Evolutionary conservation across 2,888 invertebrate genomes (phyloP), one percentile per base, ranked within the genome.

Genomic region (Cheilosia scutellata): DNA sequence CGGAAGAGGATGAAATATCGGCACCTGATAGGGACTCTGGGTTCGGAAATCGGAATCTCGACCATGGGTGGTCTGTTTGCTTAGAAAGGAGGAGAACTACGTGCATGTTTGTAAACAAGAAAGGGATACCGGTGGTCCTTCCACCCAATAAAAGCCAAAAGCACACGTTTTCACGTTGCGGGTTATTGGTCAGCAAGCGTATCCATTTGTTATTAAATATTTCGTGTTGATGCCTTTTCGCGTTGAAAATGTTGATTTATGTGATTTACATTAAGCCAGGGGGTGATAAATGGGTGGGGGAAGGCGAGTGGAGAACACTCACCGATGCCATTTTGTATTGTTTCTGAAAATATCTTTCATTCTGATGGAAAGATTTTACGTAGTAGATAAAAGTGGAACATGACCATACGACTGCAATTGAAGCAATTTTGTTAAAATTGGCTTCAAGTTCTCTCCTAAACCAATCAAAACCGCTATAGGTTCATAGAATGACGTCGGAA

Each of bases 191-290:
- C 44, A 27, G 33, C 72, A 60, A 66, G 44, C 65, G 63, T 74
- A 62, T 83, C 44, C 77, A 78, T 83, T 78, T 83, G 71, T 70
- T 76, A 65, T 75, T 72, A 37, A 37, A 37, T 37, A 72, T 58
- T 70, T 72, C 58, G 57, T 63, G 65, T 51, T 42, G 57, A 65
- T 74, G 78, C 60, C 62, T 72, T 62, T 66, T 62, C 57, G 60
- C n/a, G 82, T 60, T 42, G 62, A 63, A 68, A 77, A 72, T 74
- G 68, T 74, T 83, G 82, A 83, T 78, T 83, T 77, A 83, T 68
- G 65, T 57, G 49, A 25, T 62, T 68, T 75, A 42, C 51, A 2
- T 72, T 66, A 51, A 11, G n/a, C 29, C 9, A 65, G 40, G 40
- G 63, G 57, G 62, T 51, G 63, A 31, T 70, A 44, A 51, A 20